These are phyloP conservation scores for Indri indri DNA, from an alignment of 2,113 vertebrate genomes.

Conservation along the genomic window DNA sequence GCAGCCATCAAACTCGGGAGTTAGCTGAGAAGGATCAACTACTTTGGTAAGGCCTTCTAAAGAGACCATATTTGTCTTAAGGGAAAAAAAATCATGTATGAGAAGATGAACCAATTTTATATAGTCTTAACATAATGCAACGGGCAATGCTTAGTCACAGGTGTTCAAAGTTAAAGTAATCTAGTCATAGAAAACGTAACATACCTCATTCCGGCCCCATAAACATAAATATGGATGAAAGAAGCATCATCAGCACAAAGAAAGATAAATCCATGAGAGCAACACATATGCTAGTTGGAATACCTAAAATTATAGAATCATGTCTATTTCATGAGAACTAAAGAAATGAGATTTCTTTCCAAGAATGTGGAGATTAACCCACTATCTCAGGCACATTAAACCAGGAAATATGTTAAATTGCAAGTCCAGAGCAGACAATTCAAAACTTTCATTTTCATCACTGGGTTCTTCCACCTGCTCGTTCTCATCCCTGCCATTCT, in stretches of 20 bases:
- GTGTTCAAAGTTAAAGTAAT: neutral
- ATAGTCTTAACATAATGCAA: neutral
- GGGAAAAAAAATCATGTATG: constrained; percentile 17
- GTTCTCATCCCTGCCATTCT: no score
- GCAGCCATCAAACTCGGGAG: constrained; percentile 97
- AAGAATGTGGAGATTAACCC: neutral
- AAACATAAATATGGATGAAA: constrained; percentile 38
- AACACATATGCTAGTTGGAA: neutral
- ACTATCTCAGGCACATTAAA: neutral
- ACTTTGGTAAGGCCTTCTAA: constrained; percentile 98
- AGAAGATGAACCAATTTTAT: constrained; percentile 43
- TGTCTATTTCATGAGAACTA: neutral
- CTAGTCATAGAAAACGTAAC: neutral
- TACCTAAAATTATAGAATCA: neutral
- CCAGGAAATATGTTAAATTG: neutral
- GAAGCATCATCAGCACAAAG: neutral
- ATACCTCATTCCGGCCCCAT: constrained; percentile 11
- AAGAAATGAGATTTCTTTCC: neutral
- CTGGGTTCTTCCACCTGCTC: neutral
- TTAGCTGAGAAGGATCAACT: constrained; percentile 98
- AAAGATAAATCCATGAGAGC: neutral
- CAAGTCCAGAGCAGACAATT: neutral
- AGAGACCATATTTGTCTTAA: constrained; percentile 98
- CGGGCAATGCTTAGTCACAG: neutral
- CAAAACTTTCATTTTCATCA: neutral